Evolutionary conservation across 2,888 invertebrate genomes (phyloP), one percentile per base, ranked within the genome.

Genomic region (Ornithoptera priamus): DNA sequence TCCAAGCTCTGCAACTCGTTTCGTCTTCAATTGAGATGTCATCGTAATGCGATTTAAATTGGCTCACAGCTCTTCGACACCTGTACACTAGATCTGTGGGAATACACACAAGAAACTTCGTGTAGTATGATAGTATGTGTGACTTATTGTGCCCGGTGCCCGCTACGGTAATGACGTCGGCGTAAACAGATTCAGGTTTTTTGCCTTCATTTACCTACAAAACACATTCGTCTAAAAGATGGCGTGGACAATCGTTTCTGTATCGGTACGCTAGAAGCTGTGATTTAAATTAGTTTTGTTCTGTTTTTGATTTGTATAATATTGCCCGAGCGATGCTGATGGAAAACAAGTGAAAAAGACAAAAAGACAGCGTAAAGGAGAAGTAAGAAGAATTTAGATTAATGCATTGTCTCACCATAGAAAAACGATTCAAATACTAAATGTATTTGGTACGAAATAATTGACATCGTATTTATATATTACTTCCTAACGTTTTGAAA

Each of bases 41-140:
- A 85, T 75, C 76, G 75, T 92, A 90, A 92, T 90, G 90, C 83
- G 88, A 85, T 91, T 90, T 91, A 90, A 91, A 92, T 90, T 90
- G 87, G 84, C 83, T 79, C 76, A 74, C 76, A 78, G 78, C 81
- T 77, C 80, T 81, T 85, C 87, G 87, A 86, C 88, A 89, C 86
- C 86, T 87, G 86, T 77, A 77, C 42, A 74, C 78, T 80, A 71
- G 70, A 79, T 79, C 78, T 78, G 80, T 82, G 80, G 81, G 85
- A 86, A 84, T 83, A 79, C 77, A 75, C 79, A 77, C 77, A 78
- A 80, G 78, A 79, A 77, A 74, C 70, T 70, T 50, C 46, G 58
- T 73, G 71, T 73, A 73, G 73, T 77, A 73, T 74, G 75, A 73
- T 74, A 77, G 74, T 67, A 76, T 70, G 76, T 76, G 86, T 87